A percentile compares a stretch with the other conserved stretches of the same genome.
These are phyloP conservation scores for Lithophane semibrunnea DNA, from an alignment of 2,888 invertebrate genomes.

Conservation along the genomic window DNA sequence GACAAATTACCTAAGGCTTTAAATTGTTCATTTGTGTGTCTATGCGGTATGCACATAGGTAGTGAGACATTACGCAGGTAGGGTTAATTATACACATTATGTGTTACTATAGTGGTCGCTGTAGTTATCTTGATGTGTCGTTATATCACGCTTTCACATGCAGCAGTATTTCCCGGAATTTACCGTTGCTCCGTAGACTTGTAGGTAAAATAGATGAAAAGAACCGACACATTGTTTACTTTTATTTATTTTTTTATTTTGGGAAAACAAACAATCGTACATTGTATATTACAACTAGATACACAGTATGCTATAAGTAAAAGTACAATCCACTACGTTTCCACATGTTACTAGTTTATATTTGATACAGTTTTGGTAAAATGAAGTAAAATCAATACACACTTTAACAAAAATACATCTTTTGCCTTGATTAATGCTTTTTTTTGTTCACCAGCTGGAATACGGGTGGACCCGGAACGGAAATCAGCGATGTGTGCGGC, in stretches of 20 bases:
- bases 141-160: conserved; percentile 43
- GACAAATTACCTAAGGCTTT: conserved; percentile 40
- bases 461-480: conserved; percentile 85
- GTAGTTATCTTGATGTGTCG: conserved; percentile 35
- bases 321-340: too few species aligned
- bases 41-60: conserved; percentile 14
- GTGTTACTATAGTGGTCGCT: conserved; percentile 23
- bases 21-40: conserved; percentile 50
- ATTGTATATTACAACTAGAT: too few species aligned
- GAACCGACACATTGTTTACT: neutral
- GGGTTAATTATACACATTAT: conserved; percentile 44
- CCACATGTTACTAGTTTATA: too few species aligned
- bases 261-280: too few species aligned
- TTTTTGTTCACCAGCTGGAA: conserved; percentile 77
- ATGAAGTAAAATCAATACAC: too few species aligned
- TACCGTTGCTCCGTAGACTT: neutral
- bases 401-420: too few species aligned
- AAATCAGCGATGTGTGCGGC: conserved; percentile 82
- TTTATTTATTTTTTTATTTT: neutral
- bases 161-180: conserved; percentile 13
- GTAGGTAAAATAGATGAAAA: neutral
- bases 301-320: too few species aligned
- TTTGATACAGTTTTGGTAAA: too few species aligned
- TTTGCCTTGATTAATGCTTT: neutral
- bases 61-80: conserved; percentile 34